These are phyloP conservation scores for Chionis minor DNA, from an alignment of 2,113 vertebrate species.

Conservation along the genomic window DNA sequence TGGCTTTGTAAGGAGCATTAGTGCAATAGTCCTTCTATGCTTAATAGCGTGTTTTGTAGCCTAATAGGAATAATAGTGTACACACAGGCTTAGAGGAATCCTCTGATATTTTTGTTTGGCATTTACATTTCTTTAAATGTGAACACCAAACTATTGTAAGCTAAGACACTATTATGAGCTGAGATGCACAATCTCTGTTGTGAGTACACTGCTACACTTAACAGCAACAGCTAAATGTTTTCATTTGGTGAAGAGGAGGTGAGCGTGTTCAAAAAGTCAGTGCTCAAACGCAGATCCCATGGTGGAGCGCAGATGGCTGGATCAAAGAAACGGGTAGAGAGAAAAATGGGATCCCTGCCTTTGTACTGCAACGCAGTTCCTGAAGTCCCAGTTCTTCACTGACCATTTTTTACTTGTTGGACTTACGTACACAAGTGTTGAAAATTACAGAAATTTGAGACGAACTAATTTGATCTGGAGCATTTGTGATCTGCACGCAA, in stretches of 20 bases:
- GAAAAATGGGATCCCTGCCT: not conserved
- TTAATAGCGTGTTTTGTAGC: not conserved
- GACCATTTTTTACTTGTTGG: not conserved
- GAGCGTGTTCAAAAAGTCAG: not conserved
- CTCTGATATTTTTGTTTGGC: not conserved
- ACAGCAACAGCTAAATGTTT: not conserved
- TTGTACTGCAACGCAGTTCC: not conserved
- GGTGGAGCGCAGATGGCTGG: not conserved
- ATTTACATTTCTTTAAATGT: not conserved
- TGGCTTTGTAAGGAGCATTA: conserved; percentile 41
- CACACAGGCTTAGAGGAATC: not conserved
- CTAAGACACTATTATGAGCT: not conserved
- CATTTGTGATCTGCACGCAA: conserved; percentile 59
- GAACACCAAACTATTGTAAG: not conserved
- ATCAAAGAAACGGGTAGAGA: not conserved
- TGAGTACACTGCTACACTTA: not conserved
- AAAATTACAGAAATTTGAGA: not conserved
- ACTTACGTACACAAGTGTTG: not conserved
- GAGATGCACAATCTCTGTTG: not conserved
- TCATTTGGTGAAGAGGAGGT: not conserved
- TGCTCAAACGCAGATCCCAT: not conserved
- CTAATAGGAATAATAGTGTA: not conserved
- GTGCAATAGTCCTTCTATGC: not conserved
- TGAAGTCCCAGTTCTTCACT: not conserved
- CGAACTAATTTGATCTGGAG: not conserved